These are phyloP conservation scores for Drosophila pectinifera DNA, from an alignment of 1,140 invertebrate species.

Conservation along the genomic window DNA sequence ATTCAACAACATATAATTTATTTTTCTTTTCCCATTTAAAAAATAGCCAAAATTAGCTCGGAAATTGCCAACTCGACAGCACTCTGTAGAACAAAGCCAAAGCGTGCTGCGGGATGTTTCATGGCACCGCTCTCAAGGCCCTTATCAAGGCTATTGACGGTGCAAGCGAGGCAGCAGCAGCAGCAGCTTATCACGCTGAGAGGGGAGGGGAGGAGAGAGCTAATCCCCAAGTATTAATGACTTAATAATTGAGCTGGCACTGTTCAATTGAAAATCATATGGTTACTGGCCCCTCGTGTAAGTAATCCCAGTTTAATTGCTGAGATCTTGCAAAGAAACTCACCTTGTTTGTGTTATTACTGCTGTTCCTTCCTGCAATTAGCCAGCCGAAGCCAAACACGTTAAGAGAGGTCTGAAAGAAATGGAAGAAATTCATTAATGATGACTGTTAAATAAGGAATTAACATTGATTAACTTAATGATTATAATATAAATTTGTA, in stretches of 20 bases:
- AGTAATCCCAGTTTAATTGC: conserved; percentile 26
- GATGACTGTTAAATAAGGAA: conserved; percentile 8
- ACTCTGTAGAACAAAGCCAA: conserved; percentile 14
- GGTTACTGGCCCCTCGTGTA: not conserved
- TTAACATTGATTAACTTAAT: conserved; percentile 1
- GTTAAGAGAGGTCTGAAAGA: conserved; percentile 25
- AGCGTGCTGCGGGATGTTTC: conserved; percentile 39
- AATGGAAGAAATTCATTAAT: not conserved
- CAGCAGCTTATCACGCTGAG: conserved; percentile 15
- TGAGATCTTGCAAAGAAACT: conserved; percentile 35
- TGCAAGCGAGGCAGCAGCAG: conserved; percentile 1
- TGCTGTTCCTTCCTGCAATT: conserved; percentile 36
- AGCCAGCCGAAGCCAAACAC: conserved; percentile 20
- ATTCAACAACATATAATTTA: not conserved
- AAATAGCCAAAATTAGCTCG: not conserved
- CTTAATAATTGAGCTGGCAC: conserved; percentile 36
- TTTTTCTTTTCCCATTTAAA: not conserved
- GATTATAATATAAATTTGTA: conserved; percentile 1
- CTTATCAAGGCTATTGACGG: conserved; percentile 51
- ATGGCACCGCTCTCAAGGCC: conserved; percentile 46
- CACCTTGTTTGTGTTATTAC: conserved; percentile 54
- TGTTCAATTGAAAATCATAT: conserved; percentile 30
- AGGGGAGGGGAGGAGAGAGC: conserved; percentile 1
- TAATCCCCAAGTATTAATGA: conserved; percentile 41
- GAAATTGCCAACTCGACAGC: not conserved